Evolutionary conservation across 2,113 vertebrate genomes (phyloP), one percentile per base, ranked within the genome.

Genomic region (Campylorhamphus procurvoides): DNA sequence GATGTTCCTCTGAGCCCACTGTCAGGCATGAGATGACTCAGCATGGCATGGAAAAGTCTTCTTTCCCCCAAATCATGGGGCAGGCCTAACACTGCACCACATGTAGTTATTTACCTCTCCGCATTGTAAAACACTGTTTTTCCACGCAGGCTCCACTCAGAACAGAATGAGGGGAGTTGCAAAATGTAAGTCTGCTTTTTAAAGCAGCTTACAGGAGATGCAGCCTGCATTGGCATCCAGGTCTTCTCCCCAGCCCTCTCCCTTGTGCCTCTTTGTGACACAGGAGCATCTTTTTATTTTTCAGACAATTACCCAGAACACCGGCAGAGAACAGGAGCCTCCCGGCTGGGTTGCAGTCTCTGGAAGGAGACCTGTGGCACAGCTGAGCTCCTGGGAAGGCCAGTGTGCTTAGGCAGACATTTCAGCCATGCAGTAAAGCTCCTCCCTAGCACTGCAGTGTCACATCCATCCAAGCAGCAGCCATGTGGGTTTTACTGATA

Each of bases 371-470:
- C 10, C 1, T 2, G 53, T 72, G 62, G 58, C 63, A 85, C 28
- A 55, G 16, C 39, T 28, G 87, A 64, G 35, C 27, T 53, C 53
- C 49, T 4, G 3, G 31, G n/a, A 49, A 72, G 74, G 28, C 5
- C 4, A 3, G 28, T 20, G 18, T 60, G 27, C 44, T 46, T 37
- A 28, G 40, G 37, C 17, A 82, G 35, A n/a, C 33, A 25, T 47
- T 75, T 55, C 73, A 79, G 15, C 20, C 39, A 50, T 39, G 53
- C 1, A 1, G 12, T 35, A 46, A 67, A 83, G 28, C 33, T 71
- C 74, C 74, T 69, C 17, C 56, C 58, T 0, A 0, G 35, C 33
- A n/a, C 2, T 2, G 35, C n/a, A 42, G 18, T 3, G 11, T 75
- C 58, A 39, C 71, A 29, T 44, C 29, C 29, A 44, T 25, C 29